Evolutionary conservation across 2,113 vertebrate species (phyloP).

Genomic region (Pungitius pungitius): DNA sequence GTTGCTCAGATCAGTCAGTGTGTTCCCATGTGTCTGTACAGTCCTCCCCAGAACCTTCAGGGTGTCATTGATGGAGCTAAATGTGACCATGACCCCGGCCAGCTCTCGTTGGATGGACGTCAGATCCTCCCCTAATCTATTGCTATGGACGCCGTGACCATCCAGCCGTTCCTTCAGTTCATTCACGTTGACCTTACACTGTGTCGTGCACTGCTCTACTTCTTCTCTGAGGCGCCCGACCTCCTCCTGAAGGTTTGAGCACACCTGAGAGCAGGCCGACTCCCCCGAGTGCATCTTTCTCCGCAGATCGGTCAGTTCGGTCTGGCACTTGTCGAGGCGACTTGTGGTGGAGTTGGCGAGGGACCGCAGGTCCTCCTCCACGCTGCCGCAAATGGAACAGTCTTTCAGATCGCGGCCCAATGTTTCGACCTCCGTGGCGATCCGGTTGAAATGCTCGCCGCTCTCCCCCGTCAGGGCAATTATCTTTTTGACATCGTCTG

Average conservation of each 20-base stretch:
- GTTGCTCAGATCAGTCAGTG: slow-evolving; percentile 78
- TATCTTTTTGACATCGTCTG: slow-evolving; percentile 70
- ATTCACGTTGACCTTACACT: slow-evolving; percentile 58
- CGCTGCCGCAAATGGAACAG: slow-evolving; percentile 63
- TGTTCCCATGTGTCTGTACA: slow-evolving; percentile 81
- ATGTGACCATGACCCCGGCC: slow-evolving; percentile 78
- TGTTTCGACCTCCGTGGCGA: slow-evolving; percentile 70
- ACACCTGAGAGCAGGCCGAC: slow-evolving; percentile 80
- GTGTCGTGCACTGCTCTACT: slow-evolving; percentile 78
- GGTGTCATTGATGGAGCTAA: slow-evolving; percentile 85
- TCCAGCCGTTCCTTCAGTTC: slow-evolving; percentile 80
- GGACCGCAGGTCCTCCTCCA: slow-evolving; percentile 71
- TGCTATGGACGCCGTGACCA: slow-evolving; percentile 82
- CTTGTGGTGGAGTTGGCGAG: slow-evolving; percentile 79
- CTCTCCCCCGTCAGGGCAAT: slow-evolving; percentile 66
- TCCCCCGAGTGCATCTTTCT: slow-evolving; percentile 76
- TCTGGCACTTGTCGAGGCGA: slow-evolving; percentile 76
- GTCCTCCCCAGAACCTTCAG: slow-evolving; percentile 85
- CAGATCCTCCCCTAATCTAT: slow-evolving; percentile 80
- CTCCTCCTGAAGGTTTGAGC: slow-evolving; percentile 84
- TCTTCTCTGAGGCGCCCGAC: slow-evolving; percentile 84
- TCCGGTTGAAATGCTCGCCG: slow-evolving; percentile 73
- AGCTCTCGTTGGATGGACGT: slow-evolving; percentile 86
- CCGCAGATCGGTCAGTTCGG: slow-evolving; percentile 59
- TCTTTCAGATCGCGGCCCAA: slow-evolving; percentile 71